Conservation (phyloP, 2,888 invertebrate species). For the Cancer borealis region DNA sequence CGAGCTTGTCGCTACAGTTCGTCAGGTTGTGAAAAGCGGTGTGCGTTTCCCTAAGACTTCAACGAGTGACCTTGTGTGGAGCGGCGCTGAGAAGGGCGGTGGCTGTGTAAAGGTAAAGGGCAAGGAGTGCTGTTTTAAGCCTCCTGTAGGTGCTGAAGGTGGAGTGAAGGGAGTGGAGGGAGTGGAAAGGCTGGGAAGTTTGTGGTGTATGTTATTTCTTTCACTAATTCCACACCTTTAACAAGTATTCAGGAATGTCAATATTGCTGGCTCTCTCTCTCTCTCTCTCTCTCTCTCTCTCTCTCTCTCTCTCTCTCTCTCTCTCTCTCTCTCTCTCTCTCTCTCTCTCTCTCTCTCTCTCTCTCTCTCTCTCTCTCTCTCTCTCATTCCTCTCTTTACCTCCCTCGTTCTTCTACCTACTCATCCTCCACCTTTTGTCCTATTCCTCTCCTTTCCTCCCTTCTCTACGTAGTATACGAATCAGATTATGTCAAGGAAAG, state of each 20-base stretch:
- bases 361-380: neutral
- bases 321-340: neutral
- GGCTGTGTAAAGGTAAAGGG: neutral
- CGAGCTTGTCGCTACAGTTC: neutral
- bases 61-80: neutral
- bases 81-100: neutral
- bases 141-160: neutral
- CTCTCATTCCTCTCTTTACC: neutral
- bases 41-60: neutral
- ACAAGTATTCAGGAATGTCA: neutral
- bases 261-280: neutral
- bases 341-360: too few species aligned
- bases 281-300: neutral
- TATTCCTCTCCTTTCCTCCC: neutral
- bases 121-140: neutral
- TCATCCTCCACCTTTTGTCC: neutral
- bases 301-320: neutral
- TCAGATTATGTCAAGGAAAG: neutral
- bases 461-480: neutral
- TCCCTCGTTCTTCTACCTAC: neutral
- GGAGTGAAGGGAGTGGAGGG: neutral
- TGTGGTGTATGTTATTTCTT: neutral
- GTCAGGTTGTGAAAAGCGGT: neutral
- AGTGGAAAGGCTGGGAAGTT: too few species aligned
- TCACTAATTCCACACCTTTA: neutral